A percentile compares a stretch with the other conserved stretches of the same genome.
Evolutionary conservation across 2,113 vertebrate genomes (phyloP).

Genomic region (Dicaeum eximium): DNA sequence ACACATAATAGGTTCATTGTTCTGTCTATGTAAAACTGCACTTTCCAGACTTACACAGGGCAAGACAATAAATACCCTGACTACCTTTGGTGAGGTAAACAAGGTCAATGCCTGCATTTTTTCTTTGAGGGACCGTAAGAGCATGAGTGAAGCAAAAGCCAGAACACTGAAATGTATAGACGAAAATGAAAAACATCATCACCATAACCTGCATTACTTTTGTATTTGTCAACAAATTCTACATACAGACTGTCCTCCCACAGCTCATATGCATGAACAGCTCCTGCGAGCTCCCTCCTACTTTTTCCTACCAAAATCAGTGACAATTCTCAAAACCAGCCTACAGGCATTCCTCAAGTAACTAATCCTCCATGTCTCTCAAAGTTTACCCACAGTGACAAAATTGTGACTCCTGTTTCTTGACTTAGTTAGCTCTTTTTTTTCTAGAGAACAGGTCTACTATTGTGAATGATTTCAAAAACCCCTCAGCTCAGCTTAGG

Average conservation of each 20-base stretch:
- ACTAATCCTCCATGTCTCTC: neutral
- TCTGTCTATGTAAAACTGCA: neutral
- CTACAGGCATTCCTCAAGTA: neutral
- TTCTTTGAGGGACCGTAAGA: neutral
- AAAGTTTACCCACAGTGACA: neutral
- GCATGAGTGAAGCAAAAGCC: neutral
- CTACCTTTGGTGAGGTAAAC: neutral
- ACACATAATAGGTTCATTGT: neutral
- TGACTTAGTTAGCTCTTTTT: neutral
- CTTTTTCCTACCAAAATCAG: neutral
- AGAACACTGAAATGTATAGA: neutral
- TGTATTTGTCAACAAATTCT: neutral
- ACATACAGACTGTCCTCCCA: neutral
- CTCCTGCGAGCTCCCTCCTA: neutral
- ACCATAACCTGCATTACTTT: neutral
- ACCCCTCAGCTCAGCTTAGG: neutral
- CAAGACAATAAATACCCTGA: neutral
- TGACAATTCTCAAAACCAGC: neutral
- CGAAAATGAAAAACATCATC: neutral
- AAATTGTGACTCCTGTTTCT: neutral
- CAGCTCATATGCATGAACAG: neutral
- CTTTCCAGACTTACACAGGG: neutral
- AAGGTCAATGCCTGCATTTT: neutral
- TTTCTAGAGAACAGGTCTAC: neutral
- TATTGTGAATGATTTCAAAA: neutral